Evolutionary conservation across 37 sponge, comb jelly and placozoan genomes (phyloP), one percentile per base, ranked within the genome.

Genomic region (Haliclona indistincta): DNA sequence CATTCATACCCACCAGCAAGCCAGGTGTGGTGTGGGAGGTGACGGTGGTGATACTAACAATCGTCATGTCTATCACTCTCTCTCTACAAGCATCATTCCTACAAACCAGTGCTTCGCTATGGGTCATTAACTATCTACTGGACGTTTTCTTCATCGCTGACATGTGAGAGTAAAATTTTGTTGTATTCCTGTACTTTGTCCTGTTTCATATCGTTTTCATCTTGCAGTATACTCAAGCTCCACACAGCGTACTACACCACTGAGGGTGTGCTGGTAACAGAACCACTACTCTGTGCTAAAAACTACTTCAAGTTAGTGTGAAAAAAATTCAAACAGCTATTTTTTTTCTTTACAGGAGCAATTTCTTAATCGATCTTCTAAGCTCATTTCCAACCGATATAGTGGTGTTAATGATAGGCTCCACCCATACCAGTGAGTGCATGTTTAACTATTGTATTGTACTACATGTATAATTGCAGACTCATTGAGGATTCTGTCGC

Each of bases 1-100:
- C 77, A 44, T 56, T 91, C 51, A 45, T 86, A 13, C 84, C 87
- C 28, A 79, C 55, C 17, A 78, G 87, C 0, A 62, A 39, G 36
- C 7, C 55, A 11, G 73, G 79, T 74, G 68, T 54, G 0, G 29
- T 64, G 5, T 91, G 92, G 92, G 81, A 91, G 67, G 22, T 60
- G 22, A 11, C 79, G 6, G 51, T 62, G 8, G 65, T 68, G 29
- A 32, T 83, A 5, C 26, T 78, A 30, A 54, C 75, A n/a, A 53
- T 83, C 30, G n/a, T 80, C 42, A 62, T 76, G 22, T 23, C 51
- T 0, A 2, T 91, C 42, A 72, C 84, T 13, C 54, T 91, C 34
- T 72, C 77, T 51, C 41, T 86, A 0, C 92, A 91, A 52, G 92
- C 92, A 23, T 70, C 80, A 1, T 91, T 86, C 65, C 33, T 75